Evolutionary conservation across 2,888 invertebrate genomes (phyloP).

Genomic region (Ormia ochracea): DNA sequence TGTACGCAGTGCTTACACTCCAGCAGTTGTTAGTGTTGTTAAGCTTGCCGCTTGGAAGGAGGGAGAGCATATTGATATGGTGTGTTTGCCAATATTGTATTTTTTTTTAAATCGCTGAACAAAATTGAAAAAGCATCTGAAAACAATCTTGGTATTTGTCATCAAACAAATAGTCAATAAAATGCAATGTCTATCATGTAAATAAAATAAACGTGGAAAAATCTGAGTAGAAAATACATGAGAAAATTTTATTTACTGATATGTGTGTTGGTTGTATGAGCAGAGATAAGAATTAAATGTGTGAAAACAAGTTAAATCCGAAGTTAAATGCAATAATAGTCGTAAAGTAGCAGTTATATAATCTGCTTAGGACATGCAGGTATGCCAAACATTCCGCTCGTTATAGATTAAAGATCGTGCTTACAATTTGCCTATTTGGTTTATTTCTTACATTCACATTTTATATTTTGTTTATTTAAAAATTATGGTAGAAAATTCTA

Average conservation of each 20-base stretch:
- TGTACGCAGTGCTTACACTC: not conserved
- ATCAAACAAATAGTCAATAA: constrained; percentile 50
- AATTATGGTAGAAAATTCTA: no score
- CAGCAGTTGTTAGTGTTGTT: not conserved
- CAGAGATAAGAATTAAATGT: no score
- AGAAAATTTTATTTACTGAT: not conserved
- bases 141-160: constrained; percentile 45
- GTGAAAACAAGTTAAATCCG: not conserved
- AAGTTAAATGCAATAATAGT: not conserved
- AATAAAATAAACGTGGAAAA: constrained; percentile 47
- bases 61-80: constrained; percentile 42
- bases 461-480: no score
- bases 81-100: constrained; percentile 46
- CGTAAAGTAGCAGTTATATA: not conserved
- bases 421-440: no score
- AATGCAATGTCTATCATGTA: constrained; percentile 39
- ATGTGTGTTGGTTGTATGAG: not conserved
- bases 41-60: constrained; percentile 1
- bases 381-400: no score
- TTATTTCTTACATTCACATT: no score
- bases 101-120: not conserved
- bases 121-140: not conserved
- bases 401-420: no score
- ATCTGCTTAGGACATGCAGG: no score
- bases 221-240: not conserved